Percentiles rank a stretch among this genome's conserved stretches.
These are phyloP conservation scores for Strigamia maritima DNA, from an alignment of 2,888 invertebrate genomes.

Conservation along the genomic window DNA sequence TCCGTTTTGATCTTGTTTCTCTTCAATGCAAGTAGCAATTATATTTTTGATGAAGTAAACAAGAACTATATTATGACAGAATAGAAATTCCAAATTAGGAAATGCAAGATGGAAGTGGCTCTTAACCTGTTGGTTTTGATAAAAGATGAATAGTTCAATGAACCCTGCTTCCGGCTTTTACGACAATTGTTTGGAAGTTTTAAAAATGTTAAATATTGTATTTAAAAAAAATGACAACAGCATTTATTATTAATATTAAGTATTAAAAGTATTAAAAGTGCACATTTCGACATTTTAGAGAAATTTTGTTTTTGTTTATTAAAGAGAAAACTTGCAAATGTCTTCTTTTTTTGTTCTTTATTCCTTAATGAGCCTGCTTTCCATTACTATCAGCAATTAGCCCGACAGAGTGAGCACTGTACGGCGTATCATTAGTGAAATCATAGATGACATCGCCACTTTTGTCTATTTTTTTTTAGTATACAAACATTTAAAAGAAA, in stretches of 20 bases:
- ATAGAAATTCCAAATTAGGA: background rate
- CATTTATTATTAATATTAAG: no score
- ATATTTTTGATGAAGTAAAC: no score
- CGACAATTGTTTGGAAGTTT: no score
- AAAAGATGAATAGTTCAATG: background rate
- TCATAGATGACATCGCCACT: constrained; percentile 5
- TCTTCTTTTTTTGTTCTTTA: background rate
- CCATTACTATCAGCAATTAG: constrained; percentile 29
- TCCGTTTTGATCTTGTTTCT: no score
- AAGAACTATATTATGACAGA: background rate
- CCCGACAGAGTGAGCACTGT: background rate
- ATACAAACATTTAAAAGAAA: background rate
- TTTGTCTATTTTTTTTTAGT: background rate
- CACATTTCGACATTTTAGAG: background rate
- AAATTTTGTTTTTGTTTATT: constrained; percentile 7
- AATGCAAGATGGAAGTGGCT: background rate
- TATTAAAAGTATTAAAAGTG: background rate
- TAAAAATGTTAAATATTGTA: no score
- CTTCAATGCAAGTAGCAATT: no score
- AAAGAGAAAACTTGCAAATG: background rate
- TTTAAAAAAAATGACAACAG: no score
- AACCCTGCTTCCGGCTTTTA: background rate
- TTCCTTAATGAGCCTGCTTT: constrained; percentile 24
- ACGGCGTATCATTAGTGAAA: constrained; percentile 17
- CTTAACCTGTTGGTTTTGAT: background rate